phyloP scores from a whole-genome alignment of 2,888 invertebrate species.

The Oscheius sp. region DNA sequence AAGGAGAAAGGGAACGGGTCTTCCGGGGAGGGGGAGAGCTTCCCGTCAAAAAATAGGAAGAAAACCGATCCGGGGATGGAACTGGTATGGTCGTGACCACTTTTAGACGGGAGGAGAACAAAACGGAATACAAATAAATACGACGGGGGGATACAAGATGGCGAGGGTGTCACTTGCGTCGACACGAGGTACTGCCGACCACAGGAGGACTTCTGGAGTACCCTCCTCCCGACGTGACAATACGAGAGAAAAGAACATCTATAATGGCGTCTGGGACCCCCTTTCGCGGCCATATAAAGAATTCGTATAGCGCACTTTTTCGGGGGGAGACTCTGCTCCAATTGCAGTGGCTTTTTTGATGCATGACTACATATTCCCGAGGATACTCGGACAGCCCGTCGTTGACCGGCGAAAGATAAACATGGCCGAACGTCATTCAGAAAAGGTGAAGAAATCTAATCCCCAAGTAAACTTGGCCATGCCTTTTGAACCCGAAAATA shows the following conservation, averaged over 20 bases:
- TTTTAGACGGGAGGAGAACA: not conserved
- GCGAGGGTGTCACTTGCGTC: not conserved
- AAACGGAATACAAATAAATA: not conserved
- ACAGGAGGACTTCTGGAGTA: not conserved
- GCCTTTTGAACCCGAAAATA: too few species aligned
- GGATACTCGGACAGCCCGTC: not conserved
- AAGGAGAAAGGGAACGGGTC: not conserved
- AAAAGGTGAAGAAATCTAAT: not conserved
- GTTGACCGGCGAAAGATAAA: not conserved
- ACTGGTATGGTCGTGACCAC: slow-evolving; percentile 19
- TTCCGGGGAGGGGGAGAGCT: not conserved
- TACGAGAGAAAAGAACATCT: slow-evolving; percentile 17
- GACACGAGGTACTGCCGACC: not conserved
- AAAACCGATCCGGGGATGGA: not conserved
- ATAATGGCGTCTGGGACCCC: not conserved
- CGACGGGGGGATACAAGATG: not conserved
- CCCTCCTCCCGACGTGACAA: not conserved
- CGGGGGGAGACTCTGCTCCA: slow-evolving; percentile 20
- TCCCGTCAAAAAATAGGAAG: not conserved
- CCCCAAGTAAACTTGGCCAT: not conserved
- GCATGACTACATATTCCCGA: slow-evolving; percentile 25
- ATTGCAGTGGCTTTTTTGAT: slow-evolving; percentile 28
- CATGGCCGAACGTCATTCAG: not conserved
- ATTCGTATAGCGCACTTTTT: slow-evolving; percentile 24
- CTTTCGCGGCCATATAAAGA: not conserved